Base-by-base conservation (phyloP, 1,140 invertebrate genomes). In the Aethina tumida region DNA sequence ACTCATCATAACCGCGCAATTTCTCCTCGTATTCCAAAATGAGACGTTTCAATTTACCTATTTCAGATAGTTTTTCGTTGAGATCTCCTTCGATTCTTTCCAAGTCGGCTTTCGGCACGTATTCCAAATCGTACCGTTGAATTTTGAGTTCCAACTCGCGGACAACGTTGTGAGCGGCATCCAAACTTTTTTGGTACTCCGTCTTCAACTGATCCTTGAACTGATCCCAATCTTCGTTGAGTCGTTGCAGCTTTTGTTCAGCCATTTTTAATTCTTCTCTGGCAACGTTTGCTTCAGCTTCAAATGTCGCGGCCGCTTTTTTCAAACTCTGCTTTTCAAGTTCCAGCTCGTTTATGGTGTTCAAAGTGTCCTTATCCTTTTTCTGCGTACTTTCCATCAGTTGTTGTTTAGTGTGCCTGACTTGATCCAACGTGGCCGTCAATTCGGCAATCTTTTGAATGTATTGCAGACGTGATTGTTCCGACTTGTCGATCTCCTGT, bases 221-320 rank as follows among this genome's bases (percentile, higher is more conserved):
- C n/a, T n/a, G n/a, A n/a, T n/a, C n/a, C n/a, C n/a, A 30, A n/a
- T 39, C 20, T 33, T 21, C 13, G 10, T 14, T 4, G 3, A 66
- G 41, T 5, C 39, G 39, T 9, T 55, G 47, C 33, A 68, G 41
- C 30, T 45, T 64, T 2, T 41, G 31, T 39, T 65, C 61, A 0
- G 59, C 53, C 12, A 43, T 30, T 39, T 63, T 56, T 5, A 56
- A 54, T 22, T 68, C 61, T 13, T 64, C 59, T 30, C 66, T 64
- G 9, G 50, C 48, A 5, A 48, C 32, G 27, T 27, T 30, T 0
- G 41, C 29, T 32, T 44, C 37, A 19, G 41, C 22, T 21, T 43
- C 38, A 7, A 48, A 51, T 26, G 37, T 30, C 20, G 38, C 42
- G 7, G 47, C 41, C 18, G 42, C 24, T 4, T 35, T 27, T 6